A percentile compares a stretch with the other conserved stretches of the same genome.
These are phyloP conservation scores for Sphenopsis melanotis DNA, from an alignment of 2,797 vertebrate species.

Conservation along the genomic window DNA sequence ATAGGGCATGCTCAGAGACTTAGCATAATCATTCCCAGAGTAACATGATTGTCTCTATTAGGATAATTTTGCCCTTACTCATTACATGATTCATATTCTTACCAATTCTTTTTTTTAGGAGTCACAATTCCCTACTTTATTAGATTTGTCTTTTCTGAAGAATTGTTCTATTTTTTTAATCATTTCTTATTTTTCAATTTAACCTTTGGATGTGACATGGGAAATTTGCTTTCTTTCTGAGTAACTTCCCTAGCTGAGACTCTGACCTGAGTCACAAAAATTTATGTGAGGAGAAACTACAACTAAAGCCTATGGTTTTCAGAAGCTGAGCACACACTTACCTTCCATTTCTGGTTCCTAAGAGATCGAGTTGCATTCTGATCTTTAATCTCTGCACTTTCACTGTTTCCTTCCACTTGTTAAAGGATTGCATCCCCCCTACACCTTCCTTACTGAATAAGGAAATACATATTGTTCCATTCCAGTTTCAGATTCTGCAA, in stretches of 20 bases:
- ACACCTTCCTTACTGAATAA: not conserved
- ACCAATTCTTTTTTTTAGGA: not conserved
- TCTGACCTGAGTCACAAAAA: not conserved
- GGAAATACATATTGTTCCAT: conserved; percentile 3
- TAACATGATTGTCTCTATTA: conserved; percentile 25
- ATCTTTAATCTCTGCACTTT: not conserved
- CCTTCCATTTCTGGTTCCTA: not conserved
- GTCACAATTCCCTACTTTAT: conserved; percentile 33
- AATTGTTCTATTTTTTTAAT: conserved; percentile 2
- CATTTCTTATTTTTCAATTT: not conserved
- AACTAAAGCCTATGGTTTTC: not conserved
- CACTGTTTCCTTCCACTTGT: conserved; percentile 4
- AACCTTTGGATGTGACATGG: not conserved
- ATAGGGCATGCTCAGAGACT: conserved; percentile 22
- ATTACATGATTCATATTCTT: conserved; percentile 31
- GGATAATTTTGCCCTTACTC: conserved; percentile 38
- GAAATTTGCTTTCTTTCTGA: not conserved
- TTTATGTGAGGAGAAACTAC: not conserved
- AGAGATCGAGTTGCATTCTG: not conserved
- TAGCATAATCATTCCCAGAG: conserved; percentile 22
- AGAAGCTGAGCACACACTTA: not conserved
- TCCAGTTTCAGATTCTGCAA: conserved; percentile 14
- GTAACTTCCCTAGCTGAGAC: not conserved
- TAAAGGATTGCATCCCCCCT: not conserved
- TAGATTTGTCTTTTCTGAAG: conserved; percentile 28